Percentiles rank a stretch among this genome's conserved stretches.
Evolutionary conservation across 2,888 invertebrate genomes (phyloP).

Genomic region (Augiades crinisus): DNA sequence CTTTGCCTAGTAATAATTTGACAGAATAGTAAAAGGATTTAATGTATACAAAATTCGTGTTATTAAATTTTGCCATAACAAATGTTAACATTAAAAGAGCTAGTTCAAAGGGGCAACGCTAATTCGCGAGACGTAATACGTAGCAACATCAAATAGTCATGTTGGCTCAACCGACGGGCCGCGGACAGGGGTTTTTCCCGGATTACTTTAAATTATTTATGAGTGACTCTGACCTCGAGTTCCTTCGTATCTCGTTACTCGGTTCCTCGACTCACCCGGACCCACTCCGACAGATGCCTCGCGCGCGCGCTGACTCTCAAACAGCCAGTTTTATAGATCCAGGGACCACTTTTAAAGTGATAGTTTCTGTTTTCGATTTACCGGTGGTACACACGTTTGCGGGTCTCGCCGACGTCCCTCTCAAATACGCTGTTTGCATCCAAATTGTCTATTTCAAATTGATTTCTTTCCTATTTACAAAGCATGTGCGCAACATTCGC

Average conservation of each 20-base stretch:
- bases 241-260: slow-evolving; percentile 45
- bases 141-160: slow-evolving; percentile 67
- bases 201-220: slow-evolving; percentile 80
- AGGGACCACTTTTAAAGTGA: slow-evolving; percentile 64
- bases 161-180: slow-evolving; percentile 50
- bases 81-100: slow-evolving; percentile 32
- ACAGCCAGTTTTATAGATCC: slow-evolving; percentile 60
- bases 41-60: slow-evolving; percentile 31
- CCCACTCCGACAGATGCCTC: slow-evolving; percentile 42
- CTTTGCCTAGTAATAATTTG: slow-evolving; percentile 2
- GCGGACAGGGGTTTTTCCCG: slow-evolving; percentile 73
- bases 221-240: slow-evolving; percentile 69
- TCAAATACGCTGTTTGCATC: slow-evolving; percentile 41
- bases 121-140: slow-evolving; percentile 60
- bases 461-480: slow-evolving; percentile 34
- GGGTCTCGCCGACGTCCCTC: slow-evolving; percentile 49
- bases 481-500: too few relatives aligned
- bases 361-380: slow-evolving; percentile 67
- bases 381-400: slow-evolving; percentile 54
- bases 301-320: slow-evolving; percentile 63
- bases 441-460: slow-evolving; percentile 43
- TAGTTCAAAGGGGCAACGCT: slow-evolving; percentile 45
- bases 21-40: background rate
- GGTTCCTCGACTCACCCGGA: slow-evolving; percentile 37
- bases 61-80: slow-evolving; percentile 24